Base-by-base conservation (phyloP, 2,797 vertebrate genomes). In the Cacajao melanocephalus region DNA sequence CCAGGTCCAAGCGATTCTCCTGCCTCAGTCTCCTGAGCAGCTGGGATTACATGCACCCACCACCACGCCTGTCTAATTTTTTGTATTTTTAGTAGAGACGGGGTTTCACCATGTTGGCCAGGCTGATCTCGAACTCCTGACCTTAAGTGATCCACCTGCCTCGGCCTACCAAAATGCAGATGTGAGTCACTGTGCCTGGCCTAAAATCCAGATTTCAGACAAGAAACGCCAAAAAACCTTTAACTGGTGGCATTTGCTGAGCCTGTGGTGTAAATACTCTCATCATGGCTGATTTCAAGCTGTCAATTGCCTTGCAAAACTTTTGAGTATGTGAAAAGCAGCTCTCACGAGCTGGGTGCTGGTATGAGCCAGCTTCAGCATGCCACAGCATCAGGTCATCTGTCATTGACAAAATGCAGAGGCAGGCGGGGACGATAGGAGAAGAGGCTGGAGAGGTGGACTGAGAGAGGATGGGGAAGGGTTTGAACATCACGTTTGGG, bases 391-490 rank as follows among this genome's bases (percentile, higher is more conserved):
- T 17, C 22, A 70, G 61, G 22, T n/a, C 67, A 1, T 19, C 61
- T n/a, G 82, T 44, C 33, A 4, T 8, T 58, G 33, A 33, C n/a
- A 11, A 17, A 33, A 11, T 20, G n/a, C 12, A 26, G 55, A 50
- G 44, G 30, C n/a, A 0, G 0, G 5, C 15, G 14, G n/a, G n/a
- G 41, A 44, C 55, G 75, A 39, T 1, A 14, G 30, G 55, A 41
- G 79, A 30, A 7, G 85, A 76, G 78, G 39, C 39, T 5, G 50
- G 14, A 22, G 7, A 61, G 46, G 39, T 28, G 55, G 90, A 24
- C 17, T 12, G 20, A 58, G n/a, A n/a, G 8, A 0, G 1, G 41
- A 2, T 19, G 5, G 28, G 88, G 46, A 58, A 82, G 28, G 48
- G 55, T 6, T 95, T 13, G 19, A 58, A 61, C 0, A 17, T n/a